A percentile compares a stretch with the other conserved stretches of the same genome.
These are phyloP conservation scores for Ceratina calcarata DNA, from an alignment of 1,140 invertebrate species.

Conservation along the genomic window DNA sequence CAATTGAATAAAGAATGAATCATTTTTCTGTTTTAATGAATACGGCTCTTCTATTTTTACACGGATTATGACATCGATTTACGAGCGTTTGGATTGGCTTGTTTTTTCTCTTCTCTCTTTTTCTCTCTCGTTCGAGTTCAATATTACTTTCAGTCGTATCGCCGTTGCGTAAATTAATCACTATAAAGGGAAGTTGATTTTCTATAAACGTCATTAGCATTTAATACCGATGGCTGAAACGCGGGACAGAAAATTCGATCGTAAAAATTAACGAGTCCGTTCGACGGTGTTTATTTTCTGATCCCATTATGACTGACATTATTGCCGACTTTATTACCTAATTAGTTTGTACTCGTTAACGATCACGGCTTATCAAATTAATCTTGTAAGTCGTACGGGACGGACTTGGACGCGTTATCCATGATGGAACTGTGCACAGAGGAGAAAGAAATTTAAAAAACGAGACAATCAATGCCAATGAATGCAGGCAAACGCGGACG, in stretches of 20 bases:
- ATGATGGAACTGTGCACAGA: neutral
- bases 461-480: neutral
- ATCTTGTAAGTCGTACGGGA: neutral
- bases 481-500: too few relatives aligned
- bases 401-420: neutral
- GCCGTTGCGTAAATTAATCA: neutral
- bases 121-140: neutral
- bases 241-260: constrained; percentile 9
- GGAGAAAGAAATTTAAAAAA: neutral
- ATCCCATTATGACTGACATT: constrained; percentile 21
- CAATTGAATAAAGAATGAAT: neutral
- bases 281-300: constrained; percentile 8
- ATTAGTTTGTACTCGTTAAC: constrained; percentile 26
- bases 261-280: constrained; percentile 22
- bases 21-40: neutral
- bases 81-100: neutral
- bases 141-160: neutral
- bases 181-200: neutral
- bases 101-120: too few relatives aligned
- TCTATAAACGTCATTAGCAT: neutral
- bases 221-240: neutral
- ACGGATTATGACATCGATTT: neutral
- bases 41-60: neutral
- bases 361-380: constrained; percentile 16
- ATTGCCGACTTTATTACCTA: constrained; percentile 26